Base-by-base conservation (phyloP, 2,888 invertebrate species). In the Leptura quadrifasciata region DNA sequence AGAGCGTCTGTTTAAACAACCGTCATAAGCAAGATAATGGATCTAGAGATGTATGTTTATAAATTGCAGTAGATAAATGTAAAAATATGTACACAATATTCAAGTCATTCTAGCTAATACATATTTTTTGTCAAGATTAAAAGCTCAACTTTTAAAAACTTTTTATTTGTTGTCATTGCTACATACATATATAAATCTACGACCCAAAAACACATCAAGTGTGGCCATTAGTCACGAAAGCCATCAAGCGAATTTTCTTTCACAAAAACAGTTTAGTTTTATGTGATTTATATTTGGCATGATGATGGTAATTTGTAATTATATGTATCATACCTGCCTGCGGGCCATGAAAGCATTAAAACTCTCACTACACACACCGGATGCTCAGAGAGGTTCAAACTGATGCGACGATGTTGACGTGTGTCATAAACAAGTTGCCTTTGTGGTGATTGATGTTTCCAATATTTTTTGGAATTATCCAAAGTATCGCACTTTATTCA, bases 321-420 rank as follows among this genome's bases (percentile, higher is more conserved):
- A 57, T 57, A 57, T 20, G 57, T 21, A 57, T 57, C 57, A 57
- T 57, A 57, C 20, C 57, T 57, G 57, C 15, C 57, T 57, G 57
- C 57, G 9, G 57, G 57, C 21, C 57, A 47, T 47, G n/a, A 47
- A 6, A 15, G 47, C 47, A 47, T 47, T 47, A 47, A 47, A n/a
- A n/a, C n/a, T n/a, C 47, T 47, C 47, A n/a, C 47, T 47, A 47
- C 47, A n/a, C 2, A 47, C 47, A 47, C n/a, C 47, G 47, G n/a
- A 47, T 47, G 47, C 47, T n/a, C 47, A n/a, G 47, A 47, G 47
- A 17, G 47, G n/a, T 47, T n/a, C 15, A 47, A n/a, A 47, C 47
- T 47, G 47, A 47, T 47, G 47, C 47, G 47, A 5, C n/a, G 47
- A 47, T 47, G 47, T 47, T 47, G 47, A 47, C 47, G 47, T 47